phyloP scores from a whole-genome alignment of 2,888 invertebrate species.

The Xanthia togata region DNA sequence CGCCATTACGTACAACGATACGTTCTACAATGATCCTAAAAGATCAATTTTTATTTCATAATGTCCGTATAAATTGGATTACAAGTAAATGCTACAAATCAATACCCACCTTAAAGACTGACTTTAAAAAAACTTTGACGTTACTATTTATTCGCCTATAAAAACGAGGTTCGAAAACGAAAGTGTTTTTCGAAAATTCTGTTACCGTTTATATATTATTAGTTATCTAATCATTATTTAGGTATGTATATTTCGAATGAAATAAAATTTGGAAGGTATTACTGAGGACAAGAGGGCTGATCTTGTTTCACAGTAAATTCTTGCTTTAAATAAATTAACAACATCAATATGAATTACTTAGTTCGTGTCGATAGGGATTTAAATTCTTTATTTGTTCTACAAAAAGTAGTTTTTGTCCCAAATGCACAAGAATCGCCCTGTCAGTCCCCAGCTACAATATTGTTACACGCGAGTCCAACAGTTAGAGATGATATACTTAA shows the following conservation, averaged over 20 bases:
- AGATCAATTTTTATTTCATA: conserved; percentile 36
- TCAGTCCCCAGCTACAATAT: conserved; percentile 65
- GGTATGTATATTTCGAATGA: conserved; percentile 74
- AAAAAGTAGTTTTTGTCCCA: conserved; percentile 29
- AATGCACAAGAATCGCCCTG: conserved; percentile 37
- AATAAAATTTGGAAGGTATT: conserved; percentile 63
- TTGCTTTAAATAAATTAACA: conserved; percentile 39
- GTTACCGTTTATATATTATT: conserved; percentile 73
- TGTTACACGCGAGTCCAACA: conserved; percentile 70
- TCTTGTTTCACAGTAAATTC: conserved; percentile 34
- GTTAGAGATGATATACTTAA: conserved; percentile 69
- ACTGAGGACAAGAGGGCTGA: conserved; percentile 51
- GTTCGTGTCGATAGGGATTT: conserved; percentile 34
- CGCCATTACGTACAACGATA: conserved; percentile 27
- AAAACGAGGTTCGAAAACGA: conserved; percentile 76
- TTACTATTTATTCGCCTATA: conserved; percentile 69
- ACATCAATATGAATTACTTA: conserved; percentile 40
- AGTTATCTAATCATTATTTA: conserved; percentile 72
- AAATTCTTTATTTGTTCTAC: conserved; percentile 38
- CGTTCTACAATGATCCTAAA: conserved; percentile 54
- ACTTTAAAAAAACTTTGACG: conserved; percentile 69
- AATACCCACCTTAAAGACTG: conserved; percentile 63
- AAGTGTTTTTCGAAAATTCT: conserved; percentile 72
- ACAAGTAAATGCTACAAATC: conserved; percentile 66
- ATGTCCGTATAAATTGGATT: conserved; percentile 39